phyloP scores from a whole-genome alignment of 2,113 vertebrate genomes.

The Hippocampus abdominalis region DNA sequence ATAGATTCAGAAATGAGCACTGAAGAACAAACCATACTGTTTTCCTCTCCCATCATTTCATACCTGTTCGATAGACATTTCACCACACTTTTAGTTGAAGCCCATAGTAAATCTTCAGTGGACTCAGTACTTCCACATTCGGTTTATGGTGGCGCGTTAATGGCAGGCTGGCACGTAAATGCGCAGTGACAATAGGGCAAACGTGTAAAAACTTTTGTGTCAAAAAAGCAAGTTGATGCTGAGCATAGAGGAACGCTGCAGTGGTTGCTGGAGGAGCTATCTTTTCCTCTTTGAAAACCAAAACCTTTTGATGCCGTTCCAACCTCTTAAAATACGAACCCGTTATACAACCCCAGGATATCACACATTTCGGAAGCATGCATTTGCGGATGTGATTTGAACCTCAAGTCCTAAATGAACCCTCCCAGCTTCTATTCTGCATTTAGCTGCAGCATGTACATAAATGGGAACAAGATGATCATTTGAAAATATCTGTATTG shows the following conservation, averaged over 20 bases:
- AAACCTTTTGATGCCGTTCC: background rate
- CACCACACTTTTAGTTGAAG: constrained; percentile 32
- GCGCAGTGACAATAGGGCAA: background rate
- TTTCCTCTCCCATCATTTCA: constrained; percentile 45
- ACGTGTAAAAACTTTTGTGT: background rate
- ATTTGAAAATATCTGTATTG: constrained; percentile 16
- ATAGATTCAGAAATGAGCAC: constrained; percentile 61
- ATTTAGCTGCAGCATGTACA: background rate
- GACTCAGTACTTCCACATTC: background rate
- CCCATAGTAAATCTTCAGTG: constrained; percentile 29
- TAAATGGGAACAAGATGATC: background rate
- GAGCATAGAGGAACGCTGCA: background rate
- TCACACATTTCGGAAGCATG: background rate
- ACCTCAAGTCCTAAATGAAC: constrained; percentile 11
- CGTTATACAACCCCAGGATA: background rate
- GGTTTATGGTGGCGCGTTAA: background rate
- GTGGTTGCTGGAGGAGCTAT: background rate
- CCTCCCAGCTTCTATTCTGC: constrained; percentile 3
- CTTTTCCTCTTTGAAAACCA: background rate
- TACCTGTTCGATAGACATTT: constrained; percentile 59
- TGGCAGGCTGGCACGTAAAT: background rate
- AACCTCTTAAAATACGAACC: background rate
- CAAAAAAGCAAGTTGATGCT: background rate
- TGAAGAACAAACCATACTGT: constrained; percentile 39
- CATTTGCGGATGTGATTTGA: constrained; percentile 9